These are phyloP conservation scores for Ypsolopha sequella DNA, from an alignment of 2,888 invertebrate species.

Conservation along the genomic window DNA sequence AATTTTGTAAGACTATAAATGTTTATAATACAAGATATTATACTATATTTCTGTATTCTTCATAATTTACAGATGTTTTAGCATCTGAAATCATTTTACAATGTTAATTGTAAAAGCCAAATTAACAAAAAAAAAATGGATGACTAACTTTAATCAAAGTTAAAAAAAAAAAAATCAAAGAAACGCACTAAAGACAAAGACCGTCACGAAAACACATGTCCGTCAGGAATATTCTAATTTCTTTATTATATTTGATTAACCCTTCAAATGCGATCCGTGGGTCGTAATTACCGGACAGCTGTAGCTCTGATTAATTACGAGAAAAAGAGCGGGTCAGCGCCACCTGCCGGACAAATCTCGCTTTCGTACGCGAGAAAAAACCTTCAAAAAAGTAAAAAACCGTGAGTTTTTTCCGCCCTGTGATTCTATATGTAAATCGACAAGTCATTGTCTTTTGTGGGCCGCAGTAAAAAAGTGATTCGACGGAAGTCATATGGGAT, in stretches of 20 bases:
- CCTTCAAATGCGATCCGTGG: conserved; percentile 36
- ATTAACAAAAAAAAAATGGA: not conserved
- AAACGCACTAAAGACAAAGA: conserved; percentile 11
- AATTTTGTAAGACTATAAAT: too few species aligned
- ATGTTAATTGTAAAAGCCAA: not conserved
- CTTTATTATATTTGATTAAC: conserved; percentile 70
- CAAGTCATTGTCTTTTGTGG: conserved; percentile 55
- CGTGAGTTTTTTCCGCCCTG: conserved; percentile 27
- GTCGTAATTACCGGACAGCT: conserved; percentile 60
- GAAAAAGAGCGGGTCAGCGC: conserved; percentile 40
- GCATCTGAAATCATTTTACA: too few species aligned
- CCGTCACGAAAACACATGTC: conserved; percentile 37
- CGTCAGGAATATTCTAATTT: conserved; percentile 43
- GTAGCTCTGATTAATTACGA: conserved; percentile 62
- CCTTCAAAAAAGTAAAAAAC: conserved; percentile 15
- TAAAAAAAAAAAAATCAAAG: not conserved
- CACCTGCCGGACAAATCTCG: conserved; percentile 56
- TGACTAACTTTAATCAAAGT: conserved; percentile 1
- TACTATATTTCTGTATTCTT: too few species aligned
- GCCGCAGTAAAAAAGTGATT: conserved; percentile 9
- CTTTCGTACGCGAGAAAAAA: conserved; percentile 42
- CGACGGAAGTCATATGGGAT: conserved; percentile 45
- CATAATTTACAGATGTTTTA: too few species aligned
- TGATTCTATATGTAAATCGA: conserved; percentile 60
- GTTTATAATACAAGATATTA: too few species aligned